Base-by-base conservation (phyloP, 2,888 invertebrate genomes). In the Tetranychus piercei region DNA sequence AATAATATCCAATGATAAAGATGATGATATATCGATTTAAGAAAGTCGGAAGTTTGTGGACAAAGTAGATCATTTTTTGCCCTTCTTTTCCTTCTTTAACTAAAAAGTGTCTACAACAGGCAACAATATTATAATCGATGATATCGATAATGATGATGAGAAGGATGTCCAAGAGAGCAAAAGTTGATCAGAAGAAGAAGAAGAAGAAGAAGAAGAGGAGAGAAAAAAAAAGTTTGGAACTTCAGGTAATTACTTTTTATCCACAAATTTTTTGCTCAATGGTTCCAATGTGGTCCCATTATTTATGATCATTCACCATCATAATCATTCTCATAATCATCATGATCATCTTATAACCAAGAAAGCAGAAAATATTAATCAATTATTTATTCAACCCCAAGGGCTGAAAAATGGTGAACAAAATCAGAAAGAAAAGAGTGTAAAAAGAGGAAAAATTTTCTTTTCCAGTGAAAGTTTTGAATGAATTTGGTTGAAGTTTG, bases 61-160 rank as follows among this genome's bases (percentile, higher is more conserved):
- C 34, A 55, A 55, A 55, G 55, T 55, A 15, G 55, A 55, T 55
- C 55, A 15, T 55, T 9, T 55, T 55, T 15, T 55, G 55, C 9
- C 55, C 7, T 9, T 9, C 9, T 15, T 15, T 55, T 55, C 15
- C 55, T 9, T 15, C 9, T 9, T 15, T 55, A 15, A 55, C 9
- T 15, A 55, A 55, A 55, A 55, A 55, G 15, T 55, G 55, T 55
- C 55, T 55, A 55, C 55, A 55, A 55, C 55, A 55, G 55, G 55
- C 55, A 55, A 55, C 55, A 55, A 55, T 55, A 55, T 55, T 55
- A 55, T 55, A 55, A 55, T 55, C 55, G 55, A 55, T 55, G 55
- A 55, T 55, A 15, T 55, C 7, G 55, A 55, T 55, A 55, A 55
- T 55, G 55, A 55, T 55, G 55, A 55, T 55, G 55, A 55, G 9